Evolutionary conservation across 2,797 vertebrate genomes (phyloP).

Genomic region (Phylloscopus collybita): DNA sequence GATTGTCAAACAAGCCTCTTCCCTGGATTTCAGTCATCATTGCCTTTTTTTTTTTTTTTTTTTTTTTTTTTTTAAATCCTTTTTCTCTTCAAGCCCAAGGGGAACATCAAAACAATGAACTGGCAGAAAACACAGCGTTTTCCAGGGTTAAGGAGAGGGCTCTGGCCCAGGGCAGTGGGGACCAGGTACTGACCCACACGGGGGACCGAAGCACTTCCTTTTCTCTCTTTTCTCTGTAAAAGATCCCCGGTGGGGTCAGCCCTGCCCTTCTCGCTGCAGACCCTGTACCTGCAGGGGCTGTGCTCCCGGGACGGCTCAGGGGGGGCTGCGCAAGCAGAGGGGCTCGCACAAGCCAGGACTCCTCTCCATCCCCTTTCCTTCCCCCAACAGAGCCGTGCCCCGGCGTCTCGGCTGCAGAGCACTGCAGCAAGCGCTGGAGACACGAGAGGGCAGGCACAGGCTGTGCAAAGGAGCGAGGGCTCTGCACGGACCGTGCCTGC

Average conservation of each 20-base stretch:
- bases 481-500: not conserved
- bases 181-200: fast-evolving
- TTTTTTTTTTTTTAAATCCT: no score
- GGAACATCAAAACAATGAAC: not conserved
- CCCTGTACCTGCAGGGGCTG: not conserved
- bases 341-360: not conserved
- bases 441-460: conserved; percentile 61
- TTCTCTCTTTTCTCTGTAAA: not conserved
- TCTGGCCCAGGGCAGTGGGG: not conserved
- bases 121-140: not conserved
- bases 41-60: not conserved
- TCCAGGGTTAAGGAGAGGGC: not conserved
- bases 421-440: not conserved
- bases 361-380: not conserved
- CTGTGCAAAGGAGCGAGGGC: not conserved
- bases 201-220: not conserved
- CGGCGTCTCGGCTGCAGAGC: fast-evolving
- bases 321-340: not conserved
- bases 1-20: not conserved
- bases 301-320: not conserved
- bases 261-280: not conserved
- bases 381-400: fast-evolving
- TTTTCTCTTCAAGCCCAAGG: not conserved
- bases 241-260: not conserved
- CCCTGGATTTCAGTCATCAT: not conserved